Evolutionary conservation across 1,140 invertebrate genomes (phyloP).

Genomic region (Temnothorax nylanderi): DNA sequence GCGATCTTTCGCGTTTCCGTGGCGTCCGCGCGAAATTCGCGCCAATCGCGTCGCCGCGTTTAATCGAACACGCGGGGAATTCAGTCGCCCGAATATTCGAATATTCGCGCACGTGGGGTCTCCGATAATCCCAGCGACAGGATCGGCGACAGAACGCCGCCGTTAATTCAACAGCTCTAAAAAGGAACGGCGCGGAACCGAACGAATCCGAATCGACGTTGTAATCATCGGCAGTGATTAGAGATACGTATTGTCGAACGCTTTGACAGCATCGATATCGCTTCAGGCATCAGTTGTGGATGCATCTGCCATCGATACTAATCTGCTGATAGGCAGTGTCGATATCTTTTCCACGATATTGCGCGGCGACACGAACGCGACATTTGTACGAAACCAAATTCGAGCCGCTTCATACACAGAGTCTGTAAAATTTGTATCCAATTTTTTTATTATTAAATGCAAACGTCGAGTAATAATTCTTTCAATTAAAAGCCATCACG

Average conservation of each 20-base stretch:
- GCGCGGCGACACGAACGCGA: not conserved
- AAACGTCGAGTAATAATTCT: not conserved
- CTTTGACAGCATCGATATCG: conserved; percentile 45
- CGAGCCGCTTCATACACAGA: not conserved
- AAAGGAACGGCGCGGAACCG: conserved; percentile 31
- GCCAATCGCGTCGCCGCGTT: conserved; percentile 49
- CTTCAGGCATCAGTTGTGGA: not conserved
- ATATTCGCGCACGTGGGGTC: conserved; percentile 39
- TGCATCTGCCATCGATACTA: conserved; percentile 9
- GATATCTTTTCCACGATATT: conserved; percentile 11
- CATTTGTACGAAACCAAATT: not conserved
- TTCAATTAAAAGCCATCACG: not conserved
- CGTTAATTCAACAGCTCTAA: conserved; percentile 37
- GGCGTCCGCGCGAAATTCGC: conserved; percentile 24
- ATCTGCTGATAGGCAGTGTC: conserved; percentile 16
- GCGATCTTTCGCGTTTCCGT: conserved; percentile 33
- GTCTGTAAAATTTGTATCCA: not conserved
- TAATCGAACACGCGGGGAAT: conserved; percentile 46
- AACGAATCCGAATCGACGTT: conserved; percentile 22
- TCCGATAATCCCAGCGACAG: conserved; percentile 24
- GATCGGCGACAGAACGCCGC: not conserved
- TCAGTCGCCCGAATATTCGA: conserved; percentile 46
- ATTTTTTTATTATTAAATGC: not conserved
- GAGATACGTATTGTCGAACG: conserved; percentile 9
- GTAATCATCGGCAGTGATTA: conserved; percentile 46